Percentiles rank a stretch among this genome's conserved stretches.
phyloP scores from a whole-genome alignment of 2,888 invertebrate species.

The Microplitis manilae region DNA sequence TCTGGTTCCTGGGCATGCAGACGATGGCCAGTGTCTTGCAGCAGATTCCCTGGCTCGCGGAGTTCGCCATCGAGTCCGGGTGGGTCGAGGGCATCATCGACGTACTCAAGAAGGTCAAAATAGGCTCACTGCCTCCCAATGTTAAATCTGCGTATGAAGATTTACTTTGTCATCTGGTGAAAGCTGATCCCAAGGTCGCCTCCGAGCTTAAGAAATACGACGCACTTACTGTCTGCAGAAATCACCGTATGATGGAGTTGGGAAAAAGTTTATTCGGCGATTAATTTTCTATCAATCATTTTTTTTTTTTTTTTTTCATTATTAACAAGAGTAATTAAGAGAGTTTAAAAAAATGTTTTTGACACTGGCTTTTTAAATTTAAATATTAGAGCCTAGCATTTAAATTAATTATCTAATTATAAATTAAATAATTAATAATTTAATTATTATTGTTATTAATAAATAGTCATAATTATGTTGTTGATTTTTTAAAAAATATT shows the following conservation, averaged over 20 bases:
- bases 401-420: neutral
- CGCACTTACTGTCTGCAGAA: conserved; percentile 87
- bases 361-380: neutral
- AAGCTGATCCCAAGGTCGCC: conserved; percentile 83
- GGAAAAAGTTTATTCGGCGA: conserved; percentile 91
- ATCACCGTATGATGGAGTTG: conserved; percentile 90
- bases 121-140: conserved; percentile 86
- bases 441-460: neutral
- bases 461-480: neutral
- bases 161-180: conserved; percentile 87
- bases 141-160: conserved; percentile 93
- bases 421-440: neutral
- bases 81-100: conserved; percentile 92
- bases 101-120: conserved; percentile 86
- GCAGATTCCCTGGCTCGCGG: conserved; percentile 89
- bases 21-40: conserved; percentile 88
- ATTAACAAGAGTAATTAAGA: neutral
- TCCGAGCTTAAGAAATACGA: conserved; percentile 86
- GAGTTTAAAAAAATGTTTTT: neutral
- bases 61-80: conserved; percentile 93
- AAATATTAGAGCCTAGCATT: neutral
- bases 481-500: neutral
- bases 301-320: conserved; percentile 41
- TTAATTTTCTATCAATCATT: conserved; percentile 70
- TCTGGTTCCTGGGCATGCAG: conserved; percentile 96